A percentile compares a stretch with the other conserved stretches of the same genome.
Evolutionary conservation across 1,140 invertebrate species (phyloP).

Genomic region (Cotesia chilonis): DNA sequence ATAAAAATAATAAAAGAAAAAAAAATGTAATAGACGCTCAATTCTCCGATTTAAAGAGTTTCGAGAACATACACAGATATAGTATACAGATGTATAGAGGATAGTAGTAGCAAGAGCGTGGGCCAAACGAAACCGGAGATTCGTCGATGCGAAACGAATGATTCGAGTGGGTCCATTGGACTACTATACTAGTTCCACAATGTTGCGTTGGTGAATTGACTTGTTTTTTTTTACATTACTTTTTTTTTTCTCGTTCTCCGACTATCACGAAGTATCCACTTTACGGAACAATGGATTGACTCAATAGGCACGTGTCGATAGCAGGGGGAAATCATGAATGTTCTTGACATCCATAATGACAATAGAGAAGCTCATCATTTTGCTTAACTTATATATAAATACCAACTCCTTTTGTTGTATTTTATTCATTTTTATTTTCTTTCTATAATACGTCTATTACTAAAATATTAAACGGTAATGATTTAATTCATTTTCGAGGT

Average conservation of each 20-base stretch:
- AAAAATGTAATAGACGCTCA: neutral
- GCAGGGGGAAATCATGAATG: conserved; percentile 29
- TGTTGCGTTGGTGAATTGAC: conserved; percentile 7
- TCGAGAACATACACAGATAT: neutral
- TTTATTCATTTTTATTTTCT: neutral
- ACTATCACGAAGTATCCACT: conserved; percentile 25
- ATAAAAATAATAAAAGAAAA: neutral
- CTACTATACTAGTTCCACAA: conserved; percentile 21
- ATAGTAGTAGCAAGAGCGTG: neutral
- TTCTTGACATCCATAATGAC: conserved; percentile 29
- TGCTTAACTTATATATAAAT: neutral
- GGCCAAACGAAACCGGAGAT: conserved; percentile 8
- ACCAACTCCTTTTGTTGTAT: no score
- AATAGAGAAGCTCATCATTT: neutral
- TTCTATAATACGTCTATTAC: neutral
- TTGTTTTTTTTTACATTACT: conserved; percentile 8
- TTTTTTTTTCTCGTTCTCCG: conserved; percentile 8
- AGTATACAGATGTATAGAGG: conserved; percentile 3
- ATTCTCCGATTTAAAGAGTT: neutral
- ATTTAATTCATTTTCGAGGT: no score
- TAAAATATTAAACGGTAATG: no score
- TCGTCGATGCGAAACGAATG: conserved; percentile 34
- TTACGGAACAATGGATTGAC: conserved; percentile 27
- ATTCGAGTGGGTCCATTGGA: conserved; percentile 28
- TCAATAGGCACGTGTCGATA: conserved; percentile 35